These are phyloP conservation scores for Anagyrus pseudococci DNA, from an alignment of 2,888 invertebrate genomes.

Conservation along the genomic window DNA sequence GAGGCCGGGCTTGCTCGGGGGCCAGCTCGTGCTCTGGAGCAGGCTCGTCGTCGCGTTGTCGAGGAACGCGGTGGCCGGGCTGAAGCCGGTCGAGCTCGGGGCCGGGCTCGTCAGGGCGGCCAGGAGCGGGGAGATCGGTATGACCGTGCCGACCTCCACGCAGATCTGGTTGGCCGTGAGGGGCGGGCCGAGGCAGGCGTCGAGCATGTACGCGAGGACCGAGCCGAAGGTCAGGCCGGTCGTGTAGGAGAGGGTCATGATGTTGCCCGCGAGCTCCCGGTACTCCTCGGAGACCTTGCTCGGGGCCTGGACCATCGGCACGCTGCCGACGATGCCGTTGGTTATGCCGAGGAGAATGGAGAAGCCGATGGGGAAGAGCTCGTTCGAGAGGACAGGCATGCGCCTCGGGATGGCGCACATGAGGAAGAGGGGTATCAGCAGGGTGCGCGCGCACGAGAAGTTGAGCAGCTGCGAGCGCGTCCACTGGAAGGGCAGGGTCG, in stretches of 20 bases:
- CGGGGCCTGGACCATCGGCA: slow-evolving; percentile 92
- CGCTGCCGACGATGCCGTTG: slow-evolving; percentile 88
- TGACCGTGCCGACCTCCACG: slow-evolving; percentile 39
- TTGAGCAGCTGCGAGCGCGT: slow-evolving; percentile 79
- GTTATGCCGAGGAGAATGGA: slow-evolving; percentile 78
- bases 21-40: slow-evolving; percentile 42
- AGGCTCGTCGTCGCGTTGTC: slow-evolving; percentile 45
- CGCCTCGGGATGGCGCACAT: slow-evolving; percentile 82
- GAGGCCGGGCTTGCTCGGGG: too few species aligned
- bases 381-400: slow-evolving; percentile 73
- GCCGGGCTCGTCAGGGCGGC: slow-evolving; percentile 37
- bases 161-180: slow-evolving; percentile 56
- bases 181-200: slow-evolving; percentile 60
- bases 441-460: slow-evolving; percentile 74
- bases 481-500: slow-evolving; percentile 84
- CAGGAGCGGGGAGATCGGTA: slow-evolving; percentile 34
- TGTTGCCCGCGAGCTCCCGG: slow-evolving; percentile 85
- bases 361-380: slow-evolving; percentile 72
- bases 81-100: slow-evolving; percentile 4
- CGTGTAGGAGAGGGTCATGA: slow-evolving; percentile 92
- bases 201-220: slow-evolving; percentile 80
- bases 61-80: not conserved
- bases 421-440: slow-evolving; percentile 81
- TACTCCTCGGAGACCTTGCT: slow-evolving; percentile 84
- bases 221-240: slow-evolving; percentile 86